Evolutionary conservation across 2,797 vertebrate genomes (phyloP).

Genomic region (Rhinogobio ventralis): DNA sequence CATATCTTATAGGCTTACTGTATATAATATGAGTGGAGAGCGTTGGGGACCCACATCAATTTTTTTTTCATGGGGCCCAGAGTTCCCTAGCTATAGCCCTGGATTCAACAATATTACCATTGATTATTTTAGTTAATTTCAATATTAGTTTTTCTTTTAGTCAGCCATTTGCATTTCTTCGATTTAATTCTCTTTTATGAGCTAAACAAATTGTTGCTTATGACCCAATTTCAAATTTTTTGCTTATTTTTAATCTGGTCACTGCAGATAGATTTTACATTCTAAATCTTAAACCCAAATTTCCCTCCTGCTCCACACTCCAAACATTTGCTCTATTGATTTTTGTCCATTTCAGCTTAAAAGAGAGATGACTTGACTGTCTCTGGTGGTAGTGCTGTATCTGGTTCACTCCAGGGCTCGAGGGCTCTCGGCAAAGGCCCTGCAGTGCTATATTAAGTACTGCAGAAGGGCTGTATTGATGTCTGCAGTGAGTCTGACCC

Average conservation of each 20-base stretch:
- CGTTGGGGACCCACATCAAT: no score
- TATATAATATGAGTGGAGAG: no score
- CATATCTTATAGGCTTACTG: no score
- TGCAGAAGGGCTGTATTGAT: slow-evolving; percentile 31
- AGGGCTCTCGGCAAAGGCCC: slow-evolving; percentile 24
- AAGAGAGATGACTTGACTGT: slow-evolving; percentile 27
- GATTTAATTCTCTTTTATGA: background rate
- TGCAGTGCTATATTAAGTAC: slow-evolving; percentile 54
- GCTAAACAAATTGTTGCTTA: background rate
- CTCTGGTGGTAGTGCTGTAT: slow-evolving; percentile 37
- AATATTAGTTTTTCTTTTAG: background rate
- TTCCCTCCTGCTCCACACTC: background rate
- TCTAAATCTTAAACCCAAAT: no score
- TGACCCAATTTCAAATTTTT: background rate
- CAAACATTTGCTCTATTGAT: slow-evolving; percentile 8
- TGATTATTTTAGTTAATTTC: no score
- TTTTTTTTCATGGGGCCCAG: no score
- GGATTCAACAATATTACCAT: no score
- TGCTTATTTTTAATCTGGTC: background rate
- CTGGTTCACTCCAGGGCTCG: slow-evolving; percentile 29
- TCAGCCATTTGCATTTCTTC: background rate
- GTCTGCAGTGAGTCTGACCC: slow-evolving; percentile 37
- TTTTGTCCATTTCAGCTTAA: background rate
- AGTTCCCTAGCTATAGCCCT: no score
- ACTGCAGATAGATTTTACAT: background rate